Evolutionary conservation across 2,888 invertebrate species (phyloP).

Genomic region (Acleris emargana): DNA sequence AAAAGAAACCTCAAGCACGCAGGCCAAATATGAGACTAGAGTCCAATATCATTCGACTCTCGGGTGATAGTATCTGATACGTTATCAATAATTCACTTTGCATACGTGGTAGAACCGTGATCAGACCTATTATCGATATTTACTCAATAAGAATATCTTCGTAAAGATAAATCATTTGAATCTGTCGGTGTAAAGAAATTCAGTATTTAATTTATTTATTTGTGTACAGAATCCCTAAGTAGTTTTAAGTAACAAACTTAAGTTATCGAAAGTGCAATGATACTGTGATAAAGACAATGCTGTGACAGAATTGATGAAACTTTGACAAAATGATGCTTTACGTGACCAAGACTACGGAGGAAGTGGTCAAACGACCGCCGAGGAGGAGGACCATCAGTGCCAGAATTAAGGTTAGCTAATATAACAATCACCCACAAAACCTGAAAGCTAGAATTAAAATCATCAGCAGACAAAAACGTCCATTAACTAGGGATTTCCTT

Average conservation of each 20-base stretch:
- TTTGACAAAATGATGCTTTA: slow-evolving; percentile 70
- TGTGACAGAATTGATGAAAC: slow-evolving; percentile 43
- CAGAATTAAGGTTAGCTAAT: slow-evolving; percentile 70
- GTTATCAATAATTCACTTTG: slow-evolving; percentile 2
- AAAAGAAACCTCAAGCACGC: too few species aligned
- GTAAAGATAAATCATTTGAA: too few species aligned
- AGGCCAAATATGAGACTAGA: too few species aligned
- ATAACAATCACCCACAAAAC: too few species aligned
- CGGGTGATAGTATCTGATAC: not conserved
- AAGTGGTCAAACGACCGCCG: slow-evolving; percentile 69
- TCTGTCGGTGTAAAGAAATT: too few species aligned
- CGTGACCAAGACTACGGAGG: slow-evolving; percentile 64
- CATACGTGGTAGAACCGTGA: not conserved
- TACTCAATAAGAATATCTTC: too few species aligned
- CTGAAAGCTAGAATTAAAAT: too few species aligned
- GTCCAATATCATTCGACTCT: not conserved
- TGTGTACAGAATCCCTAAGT: slow-evolving; percentile 17
- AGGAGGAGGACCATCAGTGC: slow-evolving; percentile 71
- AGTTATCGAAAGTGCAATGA: slow-evolving; percentile 45
- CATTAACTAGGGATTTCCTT: too few species aligned
- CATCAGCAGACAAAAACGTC: too few species aligned
- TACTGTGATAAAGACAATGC: slow-evolving; percentile 44
- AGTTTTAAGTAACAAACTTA: not conserved
- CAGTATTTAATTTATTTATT: not conserved
- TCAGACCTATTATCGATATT: too few species aligned